Evolutionary conservation across 1,140 invertebrate species (phyloP).

Genomic region (Drosophila miranda): DNA sequence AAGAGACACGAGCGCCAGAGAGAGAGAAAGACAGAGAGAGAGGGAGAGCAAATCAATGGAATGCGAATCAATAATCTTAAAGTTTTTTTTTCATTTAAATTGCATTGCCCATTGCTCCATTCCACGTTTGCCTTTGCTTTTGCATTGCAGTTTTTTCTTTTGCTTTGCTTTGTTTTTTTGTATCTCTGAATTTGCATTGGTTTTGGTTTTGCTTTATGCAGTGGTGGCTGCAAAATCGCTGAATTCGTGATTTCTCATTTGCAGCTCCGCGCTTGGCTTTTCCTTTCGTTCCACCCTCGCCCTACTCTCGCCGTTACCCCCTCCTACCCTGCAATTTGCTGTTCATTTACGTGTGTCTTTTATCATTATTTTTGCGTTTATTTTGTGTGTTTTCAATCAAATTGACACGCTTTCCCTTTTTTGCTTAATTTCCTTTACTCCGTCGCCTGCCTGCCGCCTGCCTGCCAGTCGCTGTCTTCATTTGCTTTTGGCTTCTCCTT

Average conservation of each 20-base stretch:
- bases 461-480: too few species aligned
- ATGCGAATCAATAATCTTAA: conserved; percentile 63
- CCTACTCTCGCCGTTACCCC: too few species aligned
- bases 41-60: conserved; percentile 51
- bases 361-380: conserved; percentile 20
- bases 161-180: neutral
- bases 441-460: neutral
- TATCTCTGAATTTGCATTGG: conserved; percentile 10
- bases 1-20: neutral
- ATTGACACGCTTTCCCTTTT: conserved; percentile 65
- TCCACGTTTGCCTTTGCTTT: conserved; percentile 19
- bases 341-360: conserved; percentile 18
- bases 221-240: neutral
- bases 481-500: neutral
- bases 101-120: neutral
- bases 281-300: conserved; percentile 23
- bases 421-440: conserved; percentile 26
- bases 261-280: conserved; percentile 21
- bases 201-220: neutral
- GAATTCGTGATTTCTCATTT: conserved; percentile 17
- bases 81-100: conserved; percentile 18
- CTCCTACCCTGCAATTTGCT: neutral
- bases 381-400: conserved; percentile 52
- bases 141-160: conserved; percentile 10
- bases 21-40: conserved; percentile 3